A percentile compares a stretch with the other conserved stretches of the same genome.
phyloP scores from a whole-genome alignment of 2,888 invertebrate species.

The Quadroppia sp. region DNA sequence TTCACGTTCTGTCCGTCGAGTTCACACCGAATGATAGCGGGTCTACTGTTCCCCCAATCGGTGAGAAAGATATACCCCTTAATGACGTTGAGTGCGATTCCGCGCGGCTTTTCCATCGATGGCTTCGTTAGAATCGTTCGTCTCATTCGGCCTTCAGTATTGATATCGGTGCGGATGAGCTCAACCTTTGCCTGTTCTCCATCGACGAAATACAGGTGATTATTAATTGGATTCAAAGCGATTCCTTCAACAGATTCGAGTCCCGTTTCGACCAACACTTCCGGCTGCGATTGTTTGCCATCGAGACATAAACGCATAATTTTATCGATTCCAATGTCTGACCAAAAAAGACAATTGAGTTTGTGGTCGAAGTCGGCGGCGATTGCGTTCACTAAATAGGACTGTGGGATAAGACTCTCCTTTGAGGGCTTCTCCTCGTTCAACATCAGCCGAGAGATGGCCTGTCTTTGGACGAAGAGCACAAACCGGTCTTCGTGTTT shows the following conservation, averaged over 20 bases:
- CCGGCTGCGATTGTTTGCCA: constrained; percentile 61
- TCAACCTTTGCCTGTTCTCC: constrained; percentile 73
- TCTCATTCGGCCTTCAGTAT: constrained; percentile 67
- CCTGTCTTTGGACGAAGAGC: constrained; percentile 70
- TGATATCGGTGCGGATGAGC: constrained; percentile 66
- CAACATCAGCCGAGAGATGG: constrained; percentile 68
- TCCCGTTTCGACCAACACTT: constrained; percentile 69
- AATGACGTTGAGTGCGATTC: constrained; percentile 94
- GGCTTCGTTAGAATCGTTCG: constrained; percentile 67
- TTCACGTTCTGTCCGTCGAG: constrained; percentile 64
- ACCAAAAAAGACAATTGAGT: constrained; percentile 82
- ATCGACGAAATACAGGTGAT: constrained; percentile 81
- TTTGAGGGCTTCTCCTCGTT: constrained; percentile 47
- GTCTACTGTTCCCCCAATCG: constrained; percentile 80
- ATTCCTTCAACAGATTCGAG: constrained; percentile 79
- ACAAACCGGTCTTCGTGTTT: constrained; percentile 66
- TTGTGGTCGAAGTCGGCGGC: constrained; percentile 80
- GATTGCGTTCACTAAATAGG: constrained; percentile 70
- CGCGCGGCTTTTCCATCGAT: constrained; percentile 81
- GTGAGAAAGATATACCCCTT: constrained; percentile 94
- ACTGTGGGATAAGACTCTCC: constrained; percentile 60
- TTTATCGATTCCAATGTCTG: constrained; percentile 72
- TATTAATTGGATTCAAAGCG: constrained; percentile 82
- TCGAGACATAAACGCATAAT: constrained; percentile 64
- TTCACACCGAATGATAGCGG: constrained; percentile 72